Conservation (phyloP, 2,113 vertebrate species). For the Atractosteus spatula region DNA sequence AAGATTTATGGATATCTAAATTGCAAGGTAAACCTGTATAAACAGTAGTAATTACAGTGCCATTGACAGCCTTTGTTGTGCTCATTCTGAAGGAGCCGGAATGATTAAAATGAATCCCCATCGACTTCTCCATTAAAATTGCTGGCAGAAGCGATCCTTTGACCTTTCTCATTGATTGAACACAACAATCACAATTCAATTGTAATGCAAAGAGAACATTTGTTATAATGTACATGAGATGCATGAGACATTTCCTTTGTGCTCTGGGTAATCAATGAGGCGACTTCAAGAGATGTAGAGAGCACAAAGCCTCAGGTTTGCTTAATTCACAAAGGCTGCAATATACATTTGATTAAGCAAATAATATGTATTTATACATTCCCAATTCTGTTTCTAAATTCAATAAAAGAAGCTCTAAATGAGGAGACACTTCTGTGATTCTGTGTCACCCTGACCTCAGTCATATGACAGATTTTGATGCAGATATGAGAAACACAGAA, state of each 20-base stretch:
- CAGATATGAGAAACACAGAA: constrained; percentile 30
- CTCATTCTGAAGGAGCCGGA: constrained; percentile 92
- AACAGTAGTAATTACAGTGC: constrained; percentile 94
- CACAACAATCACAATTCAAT: constrained; percentile 99
- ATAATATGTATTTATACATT: constrained; percentile 63
- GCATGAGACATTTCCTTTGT: constrained; percentile 95
- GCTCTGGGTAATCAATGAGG: constrained; percentile 94
- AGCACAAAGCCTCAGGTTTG: constrained; percentile 48
- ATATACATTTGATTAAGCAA: constrained; percentile 58
- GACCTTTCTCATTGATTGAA: constrained; percentile 99
- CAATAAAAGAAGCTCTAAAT: neutral
- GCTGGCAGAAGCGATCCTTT: constrained; percentile 95
- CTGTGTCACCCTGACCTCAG: constrained; percentile 34
- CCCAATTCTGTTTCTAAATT: constrained; percentile 39
- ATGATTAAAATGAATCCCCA: constrained; percentile 99
- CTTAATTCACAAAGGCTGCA: constrained; percentile 62
- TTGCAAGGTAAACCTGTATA: constrained; percentile 95
- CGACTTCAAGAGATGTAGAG: constrained; percentile 71
- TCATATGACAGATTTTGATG: constrained; percentile 45
- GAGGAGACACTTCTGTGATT: neutral
- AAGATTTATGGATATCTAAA: constrained; percentile 93
- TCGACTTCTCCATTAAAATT: constrained; percentile 99
- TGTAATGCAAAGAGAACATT: constrained; percentile 99
- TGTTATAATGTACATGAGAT: constrained; percentile 98
- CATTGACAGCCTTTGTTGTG: constrained; percentile 93